Conservation (phyloP, 1,140 invertebrate genomes). For the Andricus grossulariae region DNA sequence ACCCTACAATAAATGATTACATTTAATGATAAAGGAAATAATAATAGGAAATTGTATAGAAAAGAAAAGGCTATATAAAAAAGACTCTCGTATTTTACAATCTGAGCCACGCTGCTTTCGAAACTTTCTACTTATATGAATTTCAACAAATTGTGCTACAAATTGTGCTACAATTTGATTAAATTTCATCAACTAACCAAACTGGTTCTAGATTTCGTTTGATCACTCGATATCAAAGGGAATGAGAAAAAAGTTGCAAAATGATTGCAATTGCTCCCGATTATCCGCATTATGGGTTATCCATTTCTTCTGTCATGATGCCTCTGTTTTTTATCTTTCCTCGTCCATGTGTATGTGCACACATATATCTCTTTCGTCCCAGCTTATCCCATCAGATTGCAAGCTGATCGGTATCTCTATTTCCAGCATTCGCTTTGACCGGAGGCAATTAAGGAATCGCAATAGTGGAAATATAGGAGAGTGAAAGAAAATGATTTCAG, state of each 20-base stretch:
- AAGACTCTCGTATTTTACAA: too few species aligned
- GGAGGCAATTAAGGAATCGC: constrained; percentile 50
- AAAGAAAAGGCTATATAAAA: too few species aligned
- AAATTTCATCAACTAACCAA: background rate
- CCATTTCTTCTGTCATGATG: constrained; percentile 7
- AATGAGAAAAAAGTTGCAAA: background rate
- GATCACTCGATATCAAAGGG: background rate
- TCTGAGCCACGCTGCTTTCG: too few species aligned
- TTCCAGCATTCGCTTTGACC: constrained; percentile 38
- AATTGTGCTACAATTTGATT: background rate
- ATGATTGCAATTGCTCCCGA: constrained; percentile 22
- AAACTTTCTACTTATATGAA: too few species aligned
- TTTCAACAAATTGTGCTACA: too few species aligned
- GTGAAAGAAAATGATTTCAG: constrained; percentile 48
- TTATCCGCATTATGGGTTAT: constrained; percentile 27
- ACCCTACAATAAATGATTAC: too few species aligned
- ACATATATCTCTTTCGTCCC: background rate
- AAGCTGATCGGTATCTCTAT: constrained; percentile 49
- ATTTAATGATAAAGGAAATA: too few species aligned
- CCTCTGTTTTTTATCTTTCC: constrained; percentile 31
- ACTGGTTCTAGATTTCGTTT: background rate
- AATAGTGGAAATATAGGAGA: constrained; percentile 37
- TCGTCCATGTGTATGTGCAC: background rate
- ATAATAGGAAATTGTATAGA: too few species aligned
- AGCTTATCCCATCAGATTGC: constrained; percentile 44